Conservation (phyloP, 1,140 invertebrate genomes). For the Drosophila guanche region DNA sequence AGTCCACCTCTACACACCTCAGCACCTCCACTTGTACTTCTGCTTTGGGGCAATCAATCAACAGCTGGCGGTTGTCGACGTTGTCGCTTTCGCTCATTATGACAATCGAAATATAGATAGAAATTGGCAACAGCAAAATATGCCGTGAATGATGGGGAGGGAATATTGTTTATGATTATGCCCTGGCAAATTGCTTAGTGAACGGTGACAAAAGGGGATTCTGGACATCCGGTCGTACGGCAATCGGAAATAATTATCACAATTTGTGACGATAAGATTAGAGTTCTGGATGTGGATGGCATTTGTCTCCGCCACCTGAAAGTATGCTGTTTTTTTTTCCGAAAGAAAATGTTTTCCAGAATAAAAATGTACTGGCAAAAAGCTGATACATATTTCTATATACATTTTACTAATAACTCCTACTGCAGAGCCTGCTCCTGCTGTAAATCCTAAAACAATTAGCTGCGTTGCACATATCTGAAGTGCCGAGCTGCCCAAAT, state of each 20-base stretch:
- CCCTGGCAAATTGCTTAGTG: constrained; percentile 47
- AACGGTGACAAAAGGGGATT: constrained; percentile 19
- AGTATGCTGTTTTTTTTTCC: constrained; percentile 39
- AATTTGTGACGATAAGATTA: constrained; percentile 70
- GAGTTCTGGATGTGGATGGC: constrained; percentile 19
- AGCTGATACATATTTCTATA: no score
- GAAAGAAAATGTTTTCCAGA: background rate
- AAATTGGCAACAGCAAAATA: constrained; percentile 10
- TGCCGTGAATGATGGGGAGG: constrained; percentile 16
- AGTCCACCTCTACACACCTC: background rate
- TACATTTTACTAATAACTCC: no score
- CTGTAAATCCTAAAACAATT: background rate
- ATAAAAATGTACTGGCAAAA: no score
- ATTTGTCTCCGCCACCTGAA: constrained; percentile 41
- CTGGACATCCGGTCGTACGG: constrained; percentile 50
- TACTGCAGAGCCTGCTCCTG: no score
- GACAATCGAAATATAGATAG: constrained; percentile 43
- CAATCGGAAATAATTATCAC: constrained; percentile 69
- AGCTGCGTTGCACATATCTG: constrained; percentile 29
- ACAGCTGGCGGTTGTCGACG: constrained; percentile 31
- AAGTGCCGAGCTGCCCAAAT: constrained; percentile 4
- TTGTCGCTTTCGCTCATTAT: constrained; percentile 43
- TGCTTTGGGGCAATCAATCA: constrained; percentile 73
- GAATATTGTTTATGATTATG: constrained; percentile 51
- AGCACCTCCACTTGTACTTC: background rate